Evolutionary conservation across 1,140 invertebrate species (phyloP).

Genomic region (Leptopilina clavipes): DNA sequence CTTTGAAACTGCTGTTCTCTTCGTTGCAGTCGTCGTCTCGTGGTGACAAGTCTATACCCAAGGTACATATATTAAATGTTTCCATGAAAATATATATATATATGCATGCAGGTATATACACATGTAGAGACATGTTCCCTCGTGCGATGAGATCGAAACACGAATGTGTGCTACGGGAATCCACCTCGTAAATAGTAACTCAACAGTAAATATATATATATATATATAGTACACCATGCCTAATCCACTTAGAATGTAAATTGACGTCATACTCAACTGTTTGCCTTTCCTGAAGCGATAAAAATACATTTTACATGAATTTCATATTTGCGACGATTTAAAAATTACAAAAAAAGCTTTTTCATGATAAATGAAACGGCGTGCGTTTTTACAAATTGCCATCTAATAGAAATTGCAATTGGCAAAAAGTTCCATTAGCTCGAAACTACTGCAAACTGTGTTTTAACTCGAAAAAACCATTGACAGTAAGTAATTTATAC

Average conservation of each 20-base stretch:
- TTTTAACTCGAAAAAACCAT: too few species aligned
- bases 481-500: too few species aligned
- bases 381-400: too few species aligned
- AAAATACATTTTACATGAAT: not conserved
- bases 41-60: not conserved
- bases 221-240: not conserved
- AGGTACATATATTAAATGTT: slow-evolving; percentile 24
- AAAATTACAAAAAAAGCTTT: too few species aligned
- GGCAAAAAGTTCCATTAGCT: too few species aligned
- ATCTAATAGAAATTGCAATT: too few species aligned
- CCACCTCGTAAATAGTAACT: not conserved
- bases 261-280: not conserved
- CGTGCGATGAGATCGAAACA: slow-evolving; percentile 3
- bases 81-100: not conserved
- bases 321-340: too few species aligned
- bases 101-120: not conserved
- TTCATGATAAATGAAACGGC: too few species aligned
- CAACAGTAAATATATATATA: slow-evolving; percentile 9
- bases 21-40: slow-evolving; percentile 1
- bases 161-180: not conserved
- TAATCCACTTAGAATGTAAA: slow-evolving; percentile 18
- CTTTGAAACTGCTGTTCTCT: slow-evolving; percentile 29
- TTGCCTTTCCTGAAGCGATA: not conserved
- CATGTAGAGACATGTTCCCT: not conserved
- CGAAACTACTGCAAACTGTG: too few species aligned